phyloP scores from a whole-genome alignment of 1,140 invertebrate genomes.

The Rhagoletis zephyria region DNA sequence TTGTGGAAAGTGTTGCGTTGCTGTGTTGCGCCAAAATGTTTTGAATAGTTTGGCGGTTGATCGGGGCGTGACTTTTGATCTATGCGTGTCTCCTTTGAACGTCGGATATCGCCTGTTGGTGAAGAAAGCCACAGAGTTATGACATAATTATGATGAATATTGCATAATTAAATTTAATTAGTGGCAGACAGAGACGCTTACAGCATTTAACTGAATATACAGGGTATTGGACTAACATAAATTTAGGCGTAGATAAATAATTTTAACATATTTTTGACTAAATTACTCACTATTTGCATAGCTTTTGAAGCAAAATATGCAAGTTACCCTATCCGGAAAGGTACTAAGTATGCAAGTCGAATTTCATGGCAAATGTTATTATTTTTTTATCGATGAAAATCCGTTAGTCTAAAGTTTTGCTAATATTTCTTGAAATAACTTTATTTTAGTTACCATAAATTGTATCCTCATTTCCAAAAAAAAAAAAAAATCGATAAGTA shows the following conservation, averaged over 20 bases:
- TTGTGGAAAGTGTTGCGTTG: slow-evolving; percentile 51
- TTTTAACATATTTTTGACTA: no score
- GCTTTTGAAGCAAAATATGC: no score
- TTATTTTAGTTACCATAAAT: no score
- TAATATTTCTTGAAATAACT: no score
- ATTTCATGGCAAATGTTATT: no score
- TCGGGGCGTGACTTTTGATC: slow-evolving; percentile 68
- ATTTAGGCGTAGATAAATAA: not conserved
- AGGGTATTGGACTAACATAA: not conserved
- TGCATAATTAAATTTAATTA: not conserved
- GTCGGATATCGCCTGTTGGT: slow-evolving; percentile 66
- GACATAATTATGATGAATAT: not conserved
- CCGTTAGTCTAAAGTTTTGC: no score
- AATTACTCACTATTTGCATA: no score
- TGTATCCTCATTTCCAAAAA: no score
- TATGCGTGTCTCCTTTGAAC: slow-evolving; percentile 67
- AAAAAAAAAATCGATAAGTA: no score
- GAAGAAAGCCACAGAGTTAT: not conserved
- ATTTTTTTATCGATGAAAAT: no score
- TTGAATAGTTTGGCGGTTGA: slow-evolving; percentile 61
- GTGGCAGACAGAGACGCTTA: not conserved
- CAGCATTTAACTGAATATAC: not conserved
- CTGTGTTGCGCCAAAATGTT: slow-evolving; percentile 57
- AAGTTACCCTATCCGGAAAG: no score
- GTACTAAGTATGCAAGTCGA: no score